Evolutionary conservation across 2,888 invertebrate genomes (phyloP).

Genomic region (Zeuzera pyrina): DNA sequence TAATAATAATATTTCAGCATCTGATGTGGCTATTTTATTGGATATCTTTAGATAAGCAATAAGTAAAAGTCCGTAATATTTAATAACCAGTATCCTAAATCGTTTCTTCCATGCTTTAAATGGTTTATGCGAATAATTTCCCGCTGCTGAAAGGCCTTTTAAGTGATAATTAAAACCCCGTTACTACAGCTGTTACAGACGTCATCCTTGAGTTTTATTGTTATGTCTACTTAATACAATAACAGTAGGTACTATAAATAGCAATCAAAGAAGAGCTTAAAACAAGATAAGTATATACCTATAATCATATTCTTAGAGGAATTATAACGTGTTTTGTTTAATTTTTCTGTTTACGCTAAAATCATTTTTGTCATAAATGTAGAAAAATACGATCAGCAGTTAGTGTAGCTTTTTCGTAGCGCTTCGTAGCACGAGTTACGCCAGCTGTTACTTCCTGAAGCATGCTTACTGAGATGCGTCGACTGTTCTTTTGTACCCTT

Average conservation of each 20-base stretch:
- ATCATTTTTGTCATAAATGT: too few relatives aligned
- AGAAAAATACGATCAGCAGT: too few relatives aligned
- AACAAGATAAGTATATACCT: not conserved
- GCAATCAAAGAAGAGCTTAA: not conserved
- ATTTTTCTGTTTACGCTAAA: too few relatives aligned
- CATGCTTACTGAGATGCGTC: conserved; percentile 27
- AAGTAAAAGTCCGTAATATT: too few relatives aligned
- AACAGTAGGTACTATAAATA: not conserved
- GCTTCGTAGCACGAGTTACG: conserved; percentile 19
- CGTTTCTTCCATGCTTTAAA: conserved; percentile 49
- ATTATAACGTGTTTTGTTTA: too few relatives aligned
- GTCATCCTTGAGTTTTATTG: conserved; percentile 22
- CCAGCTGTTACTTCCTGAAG: conserved; percentile 55
- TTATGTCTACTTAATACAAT: not conserved
- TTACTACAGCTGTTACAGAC: conserved; percentile 62
- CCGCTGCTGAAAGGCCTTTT: conserved; percentile 56
- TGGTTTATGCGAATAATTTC: conserved; percentile 63
- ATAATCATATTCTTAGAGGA: not conserved
- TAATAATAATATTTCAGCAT: too few relatives aligned
- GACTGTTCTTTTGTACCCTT: conserved; percentile 22
- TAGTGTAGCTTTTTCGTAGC: conserved; percentile 3
- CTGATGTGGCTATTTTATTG: too few relatives aligned
- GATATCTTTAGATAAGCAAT: too few relatives aligned
- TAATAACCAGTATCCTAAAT: conserved; percentile 46
- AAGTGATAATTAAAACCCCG: conserved; percentile 67